A percentile compares a stretch with the other conserved stretches of the same genome.
Conservation (phyloP, 2,113 vertebrate species). For the Heliornis fulica region DNA sequence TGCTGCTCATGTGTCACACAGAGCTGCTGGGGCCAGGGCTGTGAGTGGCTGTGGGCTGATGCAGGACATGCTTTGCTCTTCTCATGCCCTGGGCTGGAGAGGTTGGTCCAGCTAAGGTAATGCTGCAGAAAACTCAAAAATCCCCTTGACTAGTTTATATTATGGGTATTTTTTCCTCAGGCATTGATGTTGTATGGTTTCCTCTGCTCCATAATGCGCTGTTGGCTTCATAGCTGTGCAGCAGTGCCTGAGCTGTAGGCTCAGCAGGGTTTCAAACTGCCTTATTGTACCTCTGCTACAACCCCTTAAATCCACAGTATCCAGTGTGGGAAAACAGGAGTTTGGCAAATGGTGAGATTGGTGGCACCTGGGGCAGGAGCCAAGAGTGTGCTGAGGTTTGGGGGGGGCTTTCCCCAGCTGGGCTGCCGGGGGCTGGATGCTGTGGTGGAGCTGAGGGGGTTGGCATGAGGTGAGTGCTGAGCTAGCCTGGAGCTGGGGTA, state of each 20-base stretch:
- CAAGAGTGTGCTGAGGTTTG: accelerated
- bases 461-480: too few relatives aligned
- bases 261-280: neutral
- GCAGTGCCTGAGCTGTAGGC: neutral
- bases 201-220: neutral
- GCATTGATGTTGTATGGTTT: neutral
- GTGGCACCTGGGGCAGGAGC: accelerated
- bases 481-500: neutral
- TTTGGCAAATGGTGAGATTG: neutral
- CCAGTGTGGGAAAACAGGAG: neutral
- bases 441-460: too few relatives aligned
- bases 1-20: neutral
- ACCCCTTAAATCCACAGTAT: neutral
- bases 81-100: accelerated
- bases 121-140: neutral
- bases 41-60: neutral
- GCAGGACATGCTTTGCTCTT: accelerated
- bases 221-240: neutral
- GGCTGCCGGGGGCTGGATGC: too few relatives aligned
- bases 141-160: neutral
- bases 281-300: neutral
- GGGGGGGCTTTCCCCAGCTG: too few relatives aligned
- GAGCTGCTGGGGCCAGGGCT: neutral
- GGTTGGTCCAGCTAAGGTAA: neutral
- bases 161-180: neutral